Base-by-base conservation (phyloP, 92 coral and sea anemone species). In the Porites divaricata region DNA sequence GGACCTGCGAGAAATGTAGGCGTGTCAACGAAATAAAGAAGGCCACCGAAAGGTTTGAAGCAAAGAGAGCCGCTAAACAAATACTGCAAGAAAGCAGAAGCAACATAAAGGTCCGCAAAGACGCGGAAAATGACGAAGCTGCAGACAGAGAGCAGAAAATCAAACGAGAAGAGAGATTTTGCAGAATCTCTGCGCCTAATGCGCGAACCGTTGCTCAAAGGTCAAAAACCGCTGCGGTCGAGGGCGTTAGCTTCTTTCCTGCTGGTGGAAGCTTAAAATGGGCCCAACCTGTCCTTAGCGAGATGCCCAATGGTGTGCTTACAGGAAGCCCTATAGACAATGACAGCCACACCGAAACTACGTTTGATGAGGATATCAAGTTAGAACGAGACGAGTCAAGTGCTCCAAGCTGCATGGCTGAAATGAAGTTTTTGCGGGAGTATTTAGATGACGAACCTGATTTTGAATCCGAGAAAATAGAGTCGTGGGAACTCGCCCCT, bases 381-480 rank as follows among this genome's bases (percentile, higher is more conserved):
- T 10, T 23, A 28, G 76, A 57, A 15, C 58, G 72, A n/a, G 48
- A 21, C 4, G 51, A 19, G 25, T 63, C 64, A 13, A 58, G 51
- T 23, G 45, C 2, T 13, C 45, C 73, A 9, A 72, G 78, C 41
- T 28, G 77, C 14, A 79, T 63, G 24, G 62, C 79, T 13, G 63
- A 51, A 72, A 72, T 82, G 2, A 82, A 72, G 22, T 73, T 72
- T 22, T 14, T 12, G 25, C 79, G 72, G 26, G 86, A 82, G 48
- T 82, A 72, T 14, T 8, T 72, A 62, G 64, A 82, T 25, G 63
- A 82, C 51, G 86, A 82, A 52, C 86, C 86, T 9, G 86, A 82
- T 52, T 72, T 59, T 16, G 86, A 82, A 66, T 82, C 86, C 8
- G 79, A 82, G 72, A 16, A 72, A 1, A 72, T 82, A 72, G 35